Evolutionary conservation across 2,888 invertebrate genomes (phyloP).

Genomic region (Drosophila mimica): DNA sequence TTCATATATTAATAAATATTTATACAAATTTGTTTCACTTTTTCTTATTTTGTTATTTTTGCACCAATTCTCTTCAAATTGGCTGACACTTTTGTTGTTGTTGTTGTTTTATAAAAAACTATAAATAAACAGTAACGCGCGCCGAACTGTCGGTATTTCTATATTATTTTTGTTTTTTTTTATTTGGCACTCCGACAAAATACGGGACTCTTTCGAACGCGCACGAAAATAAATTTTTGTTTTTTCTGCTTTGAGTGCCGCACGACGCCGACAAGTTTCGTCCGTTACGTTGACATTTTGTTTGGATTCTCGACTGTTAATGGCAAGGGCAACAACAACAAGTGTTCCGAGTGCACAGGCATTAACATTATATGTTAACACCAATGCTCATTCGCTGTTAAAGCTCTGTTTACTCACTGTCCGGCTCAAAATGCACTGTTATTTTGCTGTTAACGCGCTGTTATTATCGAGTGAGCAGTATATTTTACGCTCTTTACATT

Average conservation of each 20-base stretch:
- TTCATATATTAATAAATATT: slow-evolving; percentile 29
- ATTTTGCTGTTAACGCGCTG: slow-evolving; percentile 16
- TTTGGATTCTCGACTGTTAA: slow-evolving; percentile 72
- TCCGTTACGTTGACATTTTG: slow-evolving; percentile 76
- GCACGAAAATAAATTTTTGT: slow-evolving; percentile 45
- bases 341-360: slow-evolving; percentile 33
- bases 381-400: slow-evolving; percentile 21
- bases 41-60: slow-evolving; percentile 25
- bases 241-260: slow-evolving; percentile 27
- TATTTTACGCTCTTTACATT: slow-evolving; percentile 18
- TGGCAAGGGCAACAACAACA: slow-evolving; percentile 61
- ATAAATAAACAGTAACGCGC: slow-evolving; percentile 55
- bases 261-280: slow-evolving; percentile 60
- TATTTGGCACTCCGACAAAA: slow-evolving; percentile 59
- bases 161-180: slow-evolving; percentile 16
- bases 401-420: slow-evolving; percentile 12
- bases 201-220: slow-evolving; percentile 41
- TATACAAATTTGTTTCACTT: slow-evolving; percentile 42
- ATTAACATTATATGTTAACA: slow-evolving; percentile 24
- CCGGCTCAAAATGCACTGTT: slow-evolving; percentile 33
- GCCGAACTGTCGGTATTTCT: slow-evolving; percentile 29
- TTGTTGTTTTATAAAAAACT: slow-evolving; percentile 34
- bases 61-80: slow-evolving; percentile 32
- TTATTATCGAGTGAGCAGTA: background rate
- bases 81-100: slow-evolving; percentile 22